Percentiles rank a stretch among this genome's conserved stretches.
These are phyloP conservation scores for Petrocephalus zakoni DNA, from an alignment of 2,113 vertebrate species.

Conservation along the genomic window DNA sequence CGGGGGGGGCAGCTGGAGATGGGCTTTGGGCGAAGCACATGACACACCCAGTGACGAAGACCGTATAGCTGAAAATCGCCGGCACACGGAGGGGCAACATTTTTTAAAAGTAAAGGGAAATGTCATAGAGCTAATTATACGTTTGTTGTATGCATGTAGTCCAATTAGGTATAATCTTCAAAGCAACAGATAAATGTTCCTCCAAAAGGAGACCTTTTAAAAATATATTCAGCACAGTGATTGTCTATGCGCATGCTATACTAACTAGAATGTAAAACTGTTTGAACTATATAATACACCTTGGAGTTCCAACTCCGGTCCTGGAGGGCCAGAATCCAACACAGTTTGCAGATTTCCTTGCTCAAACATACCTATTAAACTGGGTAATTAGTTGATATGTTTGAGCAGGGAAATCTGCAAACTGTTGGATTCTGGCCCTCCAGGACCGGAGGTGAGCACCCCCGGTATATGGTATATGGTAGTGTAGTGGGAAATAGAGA, in stretches of 20 bases:
- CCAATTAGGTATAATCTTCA: neutral
- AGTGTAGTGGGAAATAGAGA: neutral
- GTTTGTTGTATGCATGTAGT: neutral
- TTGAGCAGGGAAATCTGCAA: too few relatives aligned
- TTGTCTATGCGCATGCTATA: neutral
- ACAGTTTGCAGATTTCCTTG: too few relatives aligned
- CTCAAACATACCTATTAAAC: too few relatives aligned
- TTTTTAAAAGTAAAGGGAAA: neutral
- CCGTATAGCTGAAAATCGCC: neutral
- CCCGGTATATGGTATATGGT: neutral
- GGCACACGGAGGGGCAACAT: neutral
- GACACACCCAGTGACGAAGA: neutral
- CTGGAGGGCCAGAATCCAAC: too few relatives aligned
- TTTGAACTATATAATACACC: neutral
- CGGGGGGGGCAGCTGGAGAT: neutral
- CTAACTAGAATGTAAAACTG: neutral
- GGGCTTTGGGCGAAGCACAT: neutral
- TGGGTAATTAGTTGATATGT: too few relatives aligned
- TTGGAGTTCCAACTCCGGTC: too few relatives aligned
- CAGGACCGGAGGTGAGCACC: too few relatives aligned
- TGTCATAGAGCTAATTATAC: neutral
- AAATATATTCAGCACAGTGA: neutral
- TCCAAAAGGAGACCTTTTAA: neutral
- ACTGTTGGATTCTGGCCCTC: too few relatives aligned
- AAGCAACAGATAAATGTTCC: neutral